Evolutionary conservation across 1,140 invertebrate species (phyloP), one percentile per base, ranked within the genome.

Genomic region (Trichonephila clavipes): DNA sequence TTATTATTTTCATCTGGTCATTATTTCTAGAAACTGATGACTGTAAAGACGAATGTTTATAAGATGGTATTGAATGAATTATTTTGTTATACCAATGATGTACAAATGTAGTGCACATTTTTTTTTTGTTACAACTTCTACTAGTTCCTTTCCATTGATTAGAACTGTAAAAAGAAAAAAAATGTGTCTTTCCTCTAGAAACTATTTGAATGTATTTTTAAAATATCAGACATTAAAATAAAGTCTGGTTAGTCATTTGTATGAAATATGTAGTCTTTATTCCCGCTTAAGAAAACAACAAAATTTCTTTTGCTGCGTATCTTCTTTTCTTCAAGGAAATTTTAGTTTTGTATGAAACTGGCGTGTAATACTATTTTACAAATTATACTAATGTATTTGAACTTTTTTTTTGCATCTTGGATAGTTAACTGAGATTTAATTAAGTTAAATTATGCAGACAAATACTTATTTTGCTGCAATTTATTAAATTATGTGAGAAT

Each of bases 11-110:
- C 72, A 77, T 40, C 16, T 0, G 5, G 72, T 34, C 72, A 34
- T 77, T 77, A 2, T 77, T 69, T 85, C 24, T 24, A 0, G n/a
- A 10, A 10, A 58, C 58, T 8, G 8, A n/a, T 85, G 82, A 59
- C n/a, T 85, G 82, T 24, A 59, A 59, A 51, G 40, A 82, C 10
- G 82, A n/a, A 24, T 85, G 51, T 85, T 85, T 85, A 44, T 85
- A 59, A 77, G 34, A n/a, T 69, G n/a, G n/a, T 28, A 4, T 69
- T 28, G 66, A 24, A 24, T 24, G n/a, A n/a, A 24, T 69, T 69
- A n/a, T 66, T 66, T 69, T 69, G 3, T 28, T 24, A 24, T 14
- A 8, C 24, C 10, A 24, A 69, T 69, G 14, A 69, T 69, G 66
- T 69, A 69, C 66, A 69, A 69, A 69, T 69, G n/a, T 24, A 69